phyloP scores from a whole-genome alignment of 1,140 invertebrate genomes.

The Aphidius ervi region DNA sequence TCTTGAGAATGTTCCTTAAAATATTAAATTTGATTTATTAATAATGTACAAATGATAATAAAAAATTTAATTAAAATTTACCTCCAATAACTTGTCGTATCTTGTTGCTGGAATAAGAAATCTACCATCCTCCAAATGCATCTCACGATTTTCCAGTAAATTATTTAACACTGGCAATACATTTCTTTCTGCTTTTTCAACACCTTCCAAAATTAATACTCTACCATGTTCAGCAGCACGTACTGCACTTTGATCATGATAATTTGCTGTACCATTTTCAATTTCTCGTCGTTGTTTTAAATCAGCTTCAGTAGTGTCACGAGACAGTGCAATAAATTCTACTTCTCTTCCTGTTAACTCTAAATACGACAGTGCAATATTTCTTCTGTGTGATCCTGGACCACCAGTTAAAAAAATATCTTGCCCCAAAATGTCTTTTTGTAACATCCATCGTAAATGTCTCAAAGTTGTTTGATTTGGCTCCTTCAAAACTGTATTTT shows the following conservation, averaged over 20 bases:
- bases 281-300: conserved; percentile 95
- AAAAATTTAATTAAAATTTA: conserved; percentile 37
- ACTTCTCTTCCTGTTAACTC: conserved; percentile 85
- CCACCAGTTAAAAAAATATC: conserved; percentile 93
- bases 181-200: conserved; percentile 96
- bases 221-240: conserved; percentile 84
- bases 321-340: conserved; percentile 89
- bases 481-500: conserved; percentile 32
- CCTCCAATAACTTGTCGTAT: conserved; percentile 87
- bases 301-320: conserved; percentile 96
- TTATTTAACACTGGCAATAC: conserved; percentile 97
- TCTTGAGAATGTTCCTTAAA: conserved; percentile 70
- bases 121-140: conserved; percentile 96
- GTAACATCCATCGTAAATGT: conserved; percentile 90
- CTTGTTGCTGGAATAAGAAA: conserved; percentile 83
- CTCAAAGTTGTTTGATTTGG: conserved; percentile 70
- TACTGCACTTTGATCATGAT: conserved; percentile 94
- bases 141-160: conserved; percentile 95
- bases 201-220: conserved; percentile 90
- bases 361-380: conserved; percentile 80
- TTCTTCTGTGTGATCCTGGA: conserved; percentile 75
- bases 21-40: conserved; percentile 19
- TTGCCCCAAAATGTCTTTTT: conserved; percentile 88
- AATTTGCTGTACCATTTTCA: conserved; percentile 76
- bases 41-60: conserved; percentile 18